Evolutionary conservation across 2,888 invertebrate species (phyloP).

Genomic region (Dasysyrphus tricinctus): DNA sequence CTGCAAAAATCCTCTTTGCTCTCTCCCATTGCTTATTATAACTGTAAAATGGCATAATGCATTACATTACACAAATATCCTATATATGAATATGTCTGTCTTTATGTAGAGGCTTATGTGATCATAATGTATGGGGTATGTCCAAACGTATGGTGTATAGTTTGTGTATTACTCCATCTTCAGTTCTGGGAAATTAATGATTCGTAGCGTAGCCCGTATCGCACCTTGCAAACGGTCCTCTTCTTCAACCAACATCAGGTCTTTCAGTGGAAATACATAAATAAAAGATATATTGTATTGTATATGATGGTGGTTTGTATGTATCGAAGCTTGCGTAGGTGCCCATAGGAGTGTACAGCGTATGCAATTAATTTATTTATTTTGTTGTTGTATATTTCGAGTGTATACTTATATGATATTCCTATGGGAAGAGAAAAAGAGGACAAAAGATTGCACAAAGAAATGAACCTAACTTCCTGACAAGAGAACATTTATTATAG

Average conservation of each 20-base stretch:
- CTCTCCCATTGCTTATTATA: constrained; percentile 38
- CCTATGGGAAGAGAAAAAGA: not conserved
- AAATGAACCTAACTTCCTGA: constrained; percentile 34
- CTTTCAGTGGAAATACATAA: not conserved
- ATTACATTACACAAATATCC: constrained; percentile 2
- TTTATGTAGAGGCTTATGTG: too few relatives aligned
- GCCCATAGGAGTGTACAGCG: constrained; percentile 64
- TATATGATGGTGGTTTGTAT: not conserved
- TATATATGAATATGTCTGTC: not conserved
- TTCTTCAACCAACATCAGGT: constrained; percentile 12
- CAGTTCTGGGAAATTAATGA: constrained; percentile 52
- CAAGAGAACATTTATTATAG: constrained; percentile 15
- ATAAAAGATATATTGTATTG: not conserved
- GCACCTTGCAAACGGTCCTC: constrained; percentile 57
- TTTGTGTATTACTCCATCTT: constrained; percentile 43
- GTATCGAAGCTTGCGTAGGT: constrained; percentile 57
- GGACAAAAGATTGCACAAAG: constrained; percentile 31
- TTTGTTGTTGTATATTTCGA: not conserved
- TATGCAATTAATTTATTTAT: constrained; percentile 60
- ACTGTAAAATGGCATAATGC: constrained; percentile 45
- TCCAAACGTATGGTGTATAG: constrained; percentile 9
- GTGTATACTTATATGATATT: constrained; percentile 1
- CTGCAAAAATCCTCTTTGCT: constrained; percentile 12
- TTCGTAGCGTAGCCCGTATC: constrained; percentile 40
- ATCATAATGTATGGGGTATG: not conserved